Evolutionary conservation across 2,888 invertebrate species (phyloP), one percentile per base, ranked within the genome.

Genomic region (Watsonalla cultraria): DNA sequence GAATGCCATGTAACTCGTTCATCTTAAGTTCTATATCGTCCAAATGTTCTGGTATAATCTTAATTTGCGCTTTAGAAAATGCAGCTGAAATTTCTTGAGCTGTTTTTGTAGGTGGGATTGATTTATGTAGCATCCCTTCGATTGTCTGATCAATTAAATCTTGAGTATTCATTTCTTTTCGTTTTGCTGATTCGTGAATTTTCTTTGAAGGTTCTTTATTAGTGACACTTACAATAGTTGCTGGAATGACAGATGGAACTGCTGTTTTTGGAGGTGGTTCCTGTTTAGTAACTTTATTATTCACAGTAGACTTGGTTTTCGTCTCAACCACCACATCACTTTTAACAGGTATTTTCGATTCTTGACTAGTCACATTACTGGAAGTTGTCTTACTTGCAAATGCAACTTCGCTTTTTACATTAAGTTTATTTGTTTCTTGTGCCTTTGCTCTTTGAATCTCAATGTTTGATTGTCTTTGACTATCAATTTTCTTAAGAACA

Each of bases 11-110:
- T 53, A 90, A 68, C 65, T 90, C 90, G 56, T 89, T 90, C 90
- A 90, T 90, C 71, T 89, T 84, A 76, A 80, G 85, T 77, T 90
- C 90, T 55, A 90, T 86, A 47, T 82, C 86, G 59, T 90, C 87
- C 47, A 87, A 65, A 6, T 74, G 59, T 24, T 50, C 11, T 35
- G 14, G 35, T 37, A 13, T 7, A 8, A 13, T n/a, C 5, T 48
- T 48, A 35, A 13, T 48, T 37, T 14, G 7, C 4, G 34, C 13
- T 14, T 48, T 48, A 5, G 13, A 13, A 13, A 37, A 15, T 14
- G 35, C 37, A 15, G 35, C 37, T 6, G 35, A 37, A 37, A 37
- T 61, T 51, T 80, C 78, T 59, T 82, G 78, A 57, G 71, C 63
- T 42, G 63, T 54, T n/a, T 59, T 47, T 66, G 84, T 85, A 5